These are phyloP conservation scores for Euura lappo DNA, from an alignment of 1,140 invertebrate genomes.

Conservation along the genomic window DNA sequence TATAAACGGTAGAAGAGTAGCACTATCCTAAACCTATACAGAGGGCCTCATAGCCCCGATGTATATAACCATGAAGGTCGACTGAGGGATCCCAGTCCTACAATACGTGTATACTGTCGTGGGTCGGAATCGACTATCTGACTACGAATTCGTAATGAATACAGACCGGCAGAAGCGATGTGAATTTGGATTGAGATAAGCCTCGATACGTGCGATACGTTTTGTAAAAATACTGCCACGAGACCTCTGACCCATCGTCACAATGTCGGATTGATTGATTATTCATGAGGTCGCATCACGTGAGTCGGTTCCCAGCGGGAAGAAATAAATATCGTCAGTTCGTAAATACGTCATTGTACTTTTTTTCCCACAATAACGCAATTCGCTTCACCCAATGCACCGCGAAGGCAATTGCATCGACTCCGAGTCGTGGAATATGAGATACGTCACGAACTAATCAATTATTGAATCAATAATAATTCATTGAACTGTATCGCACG, in stretches of 20 bases:
- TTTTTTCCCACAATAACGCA: too few species aligned
- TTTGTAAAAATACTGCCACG: not conserved
- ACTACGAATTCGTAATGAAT: conserved; percentile 5
- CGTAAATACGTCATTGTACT: too few species aligned
- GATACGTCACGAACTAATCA: too few species aligned
- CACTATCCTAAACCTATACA: not conserved
- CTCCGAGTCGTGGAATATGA: too few species aligned
- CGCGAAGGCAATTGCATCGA: too few species aligned
- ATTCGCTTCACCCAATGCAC: too few species aligned
- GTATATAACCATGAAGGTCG: not conserved
- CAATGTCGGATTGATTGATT: conserved; percentile 3
- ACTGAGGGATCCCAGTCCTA: not conserved
- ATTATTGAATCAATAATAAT: too few species aligned
- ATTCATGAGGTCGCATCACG: not conserved
- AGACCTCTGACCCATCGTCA: not conserved
- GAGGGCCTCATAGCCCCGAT: not conserved
- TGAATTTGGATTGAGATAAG: conserved; percentile 7
- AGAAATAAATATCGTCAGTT: too few species aligned
- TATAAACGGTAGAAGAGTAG: not conserved
- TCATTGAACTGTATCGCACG: too few species aligned
- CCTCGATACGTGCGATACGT: not conserved
- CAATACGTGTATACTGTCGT: not conserved
- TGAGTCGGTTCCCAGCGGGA: too few species aligned
- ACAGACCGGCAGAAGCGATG: not conserved
- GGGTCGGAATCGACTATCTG: conserved; percentile 2